Base-by-base conservation (phyloP, 92 coral and sea anemone species). In the Phenganax stokvisi region DNA sequence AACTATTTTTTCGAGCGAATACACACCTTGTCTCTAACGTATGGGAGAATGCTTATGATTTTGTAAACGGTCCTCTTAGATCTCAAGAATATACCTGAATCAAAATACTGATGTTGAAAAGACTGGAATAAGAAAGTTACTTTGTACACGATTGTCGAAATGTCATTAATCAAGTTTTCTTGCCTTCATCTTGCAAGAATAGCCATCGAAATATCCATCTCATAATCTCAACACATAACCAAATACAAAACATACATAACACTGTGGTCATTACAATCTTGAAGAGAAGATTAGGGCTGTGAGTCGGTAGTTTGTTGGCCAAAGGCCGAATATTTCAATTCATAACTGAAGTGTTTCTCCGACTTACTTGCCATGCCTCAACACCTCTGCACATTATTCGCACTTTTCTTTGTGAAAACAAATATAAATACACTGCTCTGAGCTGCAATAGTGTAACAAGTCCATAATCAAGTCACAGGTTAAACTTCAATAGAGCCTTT, bases 301-400 rank as follows among this genome's bases (percentile, higher is more conserved):
- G 25, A 28, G 67, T 61, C 27, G 6, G 6, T 7, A 17, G 67
- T 61, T 15, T 17, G 25, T 61, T 61, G 12, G 67, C 8, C 67
- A 61, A 61, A 61, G 67, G 67, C 25, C 25, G 25, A 61, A 28
- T 15, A 15, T 17, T 61, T 61, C 67, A 57, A 57, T 10, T 57
- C 12, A 1, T 57, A 15, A 10, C 55, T n/a, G 10, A 12, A 30
- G 25, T 20, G 7, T 44, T 30, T 67, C 5, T 17, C 9, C 7
- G 15, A 51, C 90, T 58, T 57, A 90, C 99, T 90, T 96, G 97
- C 99, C 99, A 96, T 30, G 97, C 92, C 54, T 96, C 99, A 88
- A 96, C 86, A 12, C 99, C 99, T n/a, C 97, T 89, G 54, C 92
- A 88, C 97, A 93, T 88, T 56, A 92, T 94, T 77, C 90, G 92